Conservation (phyloP, 2,797 vertebrate species). For the Crenichthys baileyi region DNA sequence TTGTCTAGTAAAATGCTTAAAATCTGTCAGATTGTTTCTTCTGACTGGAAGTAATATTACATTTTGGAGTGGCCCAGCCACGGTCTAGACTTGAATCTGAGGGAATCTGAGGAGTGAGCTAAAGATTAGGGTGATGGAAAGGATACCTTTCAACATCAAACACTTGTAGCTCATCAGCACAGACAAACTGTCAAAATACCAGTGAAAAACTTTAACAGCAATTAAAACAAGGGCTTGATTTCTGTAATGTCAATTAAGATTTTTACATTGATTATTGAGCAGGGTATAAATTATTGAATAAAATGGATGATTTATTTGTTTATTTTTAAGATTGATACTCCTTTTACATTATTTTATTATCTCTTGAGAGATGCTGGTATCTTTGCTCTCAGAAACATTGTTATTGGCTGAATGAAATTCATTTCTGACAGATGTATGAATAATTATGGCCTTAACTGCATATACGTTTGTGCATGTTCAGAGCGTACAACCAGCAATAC, state of each 20-base stretch:
- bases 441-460: not conserved
- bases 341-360: not conserved
- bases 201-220: not conserved
- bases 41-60: not conserved
- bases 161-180: not conserved
- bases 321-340: not conserved
- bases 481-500: not conserved
- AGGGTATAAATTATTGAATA: not conserved
- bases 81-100: not conserved
- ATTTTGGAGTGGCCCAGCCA: not conserved
- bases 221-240: not conserved
- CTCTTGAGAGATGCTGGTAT: not conserved
- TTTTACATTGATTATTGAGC: not conserved
- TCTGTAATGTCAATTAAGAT: not conserved
- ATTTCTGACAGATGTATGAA: not conserved
- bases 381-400: not conserved
- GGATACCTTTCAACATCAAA: not conserved
- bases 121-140: not conserved
- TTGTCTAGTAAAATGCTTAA: not conserved
- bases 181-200: not conserved
- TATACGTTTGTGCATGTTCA: not conserved
- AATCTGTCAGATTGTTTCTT: not conserved
- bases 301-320: not conserved
- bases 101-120: not conserved
- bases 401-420: not conserved